These are phyloP conservation scores for Solenopsis invicta DNA, from an alignment of 1,140 invertebrate genomes.

Conservation along the genomic window DNA sequence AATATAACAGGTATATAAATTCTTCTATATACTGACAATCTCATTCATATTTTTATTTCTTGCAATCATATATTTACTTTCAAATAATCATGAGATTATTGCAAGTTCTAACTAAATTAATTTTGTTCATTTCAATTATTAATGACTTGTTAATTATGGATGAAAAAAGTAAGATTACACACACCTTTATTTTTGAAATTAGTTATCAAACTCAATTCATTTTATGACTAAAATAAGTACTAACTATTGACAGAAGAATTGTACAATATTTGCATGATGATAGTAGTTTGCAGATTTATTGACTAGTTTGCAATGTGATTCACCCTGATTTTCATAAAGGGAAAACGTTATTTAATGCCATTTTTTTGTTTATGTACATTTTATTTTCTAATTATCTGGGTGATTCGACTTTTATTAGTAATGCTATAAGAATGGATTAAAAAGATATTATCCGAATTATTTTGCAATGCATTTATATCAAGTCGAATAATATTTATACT, in stretches of 20 bases:
- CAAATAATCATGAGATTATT: slow-evolving; percentile 39
- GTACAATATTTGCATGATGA: slow-evolving; percentile 10
- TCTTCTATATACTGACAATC: slow-evolving; percentile 36
- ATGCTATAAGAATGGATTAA: slow-evolving; percentile 49
- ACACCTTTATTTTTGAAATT: neutral
- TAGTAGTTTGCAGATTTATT: slow-evolving; percentile 30
- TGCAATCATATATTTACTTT: slow-evolving; percentile 33
- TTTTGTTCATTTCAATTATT: slow-evolving; percentile 52
- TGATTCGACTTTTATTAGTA: slow-evolving; percentile 21
- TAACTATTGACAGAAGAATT: slow-evolving; percentile 32
- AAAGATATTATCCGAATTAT: slow-evolving; percentile 52
- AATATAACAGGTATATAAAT: slow-evolving; percentile 14
- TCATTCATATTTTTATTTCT: slow-evolving; percentile 27
- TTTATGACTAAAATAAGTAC: slow-evolving; percentile 32
- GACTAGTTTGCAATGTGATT: slow-evolving; percentile 6
- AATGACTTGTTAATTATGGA: slow-evolving; percentile 26
- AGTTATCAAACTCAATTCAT: neutral
- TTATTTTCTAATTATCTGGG: slow-evolving; percentile 42
- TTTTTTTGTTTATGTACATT: slow-evolving; percentile 60
- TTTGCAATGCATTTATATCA: slow-evolving; percentile 66
- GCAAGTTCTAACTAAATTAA: slow-evolving; percentile 44
- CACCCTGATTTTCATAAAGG: slow-evolving; percentile 33
- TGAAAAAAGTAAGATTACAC: neutral
- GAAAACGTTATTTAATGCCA: slow-evolving; percentile 56
- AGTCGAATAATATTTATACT: slow-evolving; percentile 57